Evolutionary conservation across 2,888 invertebrate species (phyloP), one percentile per base, ranked within the genome.

Genomic region (Zele albiditarsus): DNA sequence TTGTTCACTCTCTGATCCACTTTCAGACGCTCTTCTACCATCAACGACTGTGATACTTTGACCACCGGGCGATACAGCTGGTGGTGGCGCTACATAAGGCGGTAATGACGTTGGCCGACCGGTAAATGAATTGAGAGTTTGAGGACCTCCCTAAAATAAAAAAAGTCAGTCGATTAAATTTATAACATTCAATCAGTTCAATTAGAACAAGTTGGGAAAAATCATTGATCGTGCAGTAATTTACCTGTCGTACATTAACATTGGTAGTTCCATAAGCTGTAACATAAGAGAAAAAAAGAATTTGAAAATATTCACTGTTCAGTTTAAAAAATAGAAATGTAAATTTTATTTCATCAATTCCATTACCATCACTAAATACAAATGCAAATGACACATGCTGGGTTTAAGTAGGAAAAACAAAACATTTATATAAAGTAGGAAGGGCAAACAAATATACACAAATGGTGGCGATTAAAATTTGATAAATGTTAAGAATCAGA

Each of bases 21-120:
- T 89, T 75, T 89, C 89, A 3, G 89, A 89, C n/a, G 87, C 83
- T 79, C 89, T 82, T 79, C 89, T 84, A 8, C 80, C 78, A 25
- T 89, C 88, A 3, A 87, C 84, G 1, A 87, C 86, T 0, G 86
- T 80, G 4, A 85, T 80, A 67, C 80, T 84, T 74, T 83, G 84
- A 57, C 83, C 77, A 27, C 82, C 84, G 69, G 86, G 87, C 4
- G 85, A 81, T 2, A 85, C 83, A 25, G 89, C 88, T n/a, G 89
- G 85, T 6, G 90, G 88, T 46, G 89, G 89, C 67, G 90, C 86
- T n/a, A 90, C 88, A 73, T 90, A 90, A n/a, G 90, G 89, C 27
- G 90, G 90, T 73, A 90, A 81, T 49, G 90, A 89, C 16, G 89
- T 84, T 58, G 89, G 88, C 80, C 89, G 84, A 10, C 84, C 84